Percentiles rank a stretch among this genome's conserved stretches.
Evolutionary conservation across 92 coral and sea anemone species (phyloP).

Genomic region (Anthopleura xanthogrammica): DNA sequence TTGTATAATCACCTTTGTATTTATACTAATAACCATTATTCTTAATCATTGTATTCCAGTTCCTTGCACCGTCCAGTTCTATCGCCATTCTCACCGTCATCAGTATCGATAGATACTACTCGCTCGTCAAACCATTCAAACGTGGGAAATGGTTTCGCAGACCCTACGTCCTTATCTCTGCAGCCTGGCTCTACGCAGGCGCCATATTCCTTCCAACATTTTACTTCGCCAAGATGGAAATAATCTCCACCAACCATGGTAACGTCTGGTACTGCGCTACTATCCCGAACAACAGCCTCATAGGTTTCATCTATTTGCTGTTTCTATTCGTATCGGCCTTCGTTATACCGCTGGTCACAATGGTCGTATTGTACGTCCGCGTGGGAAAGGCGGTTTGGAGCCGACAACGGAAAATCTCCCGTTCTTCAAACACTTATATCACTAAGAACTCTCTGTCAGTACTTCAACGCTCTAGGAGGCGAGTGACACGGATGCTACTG

Average conservation of each 20-base stretch:
- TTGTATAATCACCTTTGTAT: too few relatives aligned
- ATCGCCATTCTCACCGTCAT: conserved; percentile 74
- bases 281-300: conserved; percentile 63
- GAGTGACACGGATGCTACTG: conserved; percentile 76
- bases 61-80: conserved; percentile 87
- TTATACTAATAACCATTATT: not conserved
- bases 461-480: conserved; percentile 57
- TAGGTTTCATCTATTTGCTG: conserved; percentile 58
- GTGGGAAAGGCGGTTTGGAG: conserved; percentile 82
- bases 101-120: conserved; percentile 82
- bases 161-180: conserved; percentile 45
- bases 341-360: conserved; percentile 63
- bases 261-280: conserved; percentile 62
- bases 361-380: conserved; percentile 61
- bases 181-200: conserved; percentile 65
- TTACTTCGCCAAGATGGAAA: conserved; percentile 60
- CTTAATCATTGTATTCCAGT: conserved; percentile 34
- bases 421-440: conserved; percentile 51
- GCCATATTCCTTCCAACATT: conserved; percentile 70
- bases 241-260: conserved; percentile 42
- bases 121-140: conserved; percentile 75
- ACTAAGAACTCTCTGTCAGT: conserved; percentile 34
- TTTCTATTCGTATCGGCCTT: conserved; percentile 66
- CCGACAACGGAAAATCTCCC: conserved; percentile 78
- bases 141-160: conserved; percentile 51